Evolutionary conservation across 2,113 vertebrate species (phyloP).

Genomic region (Oryzias javanicus): DNA sequence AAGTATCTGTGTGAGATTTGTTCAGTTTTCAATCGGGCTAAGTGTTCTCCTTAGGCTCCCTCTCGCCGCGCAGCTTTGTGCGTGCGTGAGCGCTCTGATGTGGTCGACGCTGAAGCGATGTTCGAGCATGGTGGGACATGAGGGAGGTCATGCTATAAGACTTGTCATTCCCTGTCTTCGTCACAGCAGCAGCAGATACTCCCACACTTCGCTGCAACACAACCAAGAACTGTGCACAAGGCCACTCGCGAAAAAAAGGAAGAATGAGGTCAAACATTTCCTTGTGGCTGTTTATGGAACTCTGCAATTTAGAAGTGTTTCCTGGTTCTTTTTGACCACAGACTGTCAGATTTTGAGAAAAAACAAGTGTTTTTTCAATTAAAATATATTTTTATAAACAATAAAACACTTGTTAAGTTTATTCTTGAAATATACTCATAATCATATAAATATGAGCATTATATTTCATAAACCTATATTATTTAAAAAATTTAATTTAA

Average conservation of each 20-base stretch:
- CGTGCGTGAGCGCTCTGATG: constrained; percentile 35
- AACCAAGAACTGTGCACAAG: constrained; percentile 11
- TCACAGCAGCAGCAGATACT: constrained; percentile 50
- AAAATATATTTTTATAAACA: no score
- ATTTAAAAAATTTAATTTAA: no score
- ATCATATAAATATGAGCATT: no score
- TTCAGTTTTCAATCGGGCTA: constrained; percentile 19
- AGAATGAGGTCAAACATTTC: background rate
- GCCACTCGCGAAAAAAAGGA: background rate
- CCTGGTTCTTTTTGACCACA: background rate
- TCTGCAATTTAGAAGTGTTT: background rate
- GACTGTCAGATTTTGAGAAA: background rate
- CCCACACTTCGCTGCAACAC: constrained; percentile 32
- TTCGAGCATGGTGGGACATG: constrained; percentile 44
- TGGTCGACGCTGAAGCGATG: constrained; percentile 45
- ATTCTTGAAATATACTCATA: no score
- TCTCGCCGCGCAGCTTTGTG: background rate
- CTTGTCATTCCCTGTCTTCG: constrained; percentile 58
- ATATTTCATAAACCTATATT: no score
- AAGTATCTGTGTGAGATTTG: constrained; percentile 13
- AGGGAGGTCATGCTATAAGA: constrained; percentile 63
- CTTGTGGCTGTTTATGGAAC: background rate
- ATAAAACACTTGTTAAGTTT: no score
- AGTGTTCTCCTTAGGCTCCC: constrained; percentile 33
- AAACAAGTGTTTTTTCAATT: no score